Percentiles rank a stretch among this genome's conserved stretches.
Conservation (phyloP, 2,888 invertebrate genomes). For the Synergus japonicus region DNA sequence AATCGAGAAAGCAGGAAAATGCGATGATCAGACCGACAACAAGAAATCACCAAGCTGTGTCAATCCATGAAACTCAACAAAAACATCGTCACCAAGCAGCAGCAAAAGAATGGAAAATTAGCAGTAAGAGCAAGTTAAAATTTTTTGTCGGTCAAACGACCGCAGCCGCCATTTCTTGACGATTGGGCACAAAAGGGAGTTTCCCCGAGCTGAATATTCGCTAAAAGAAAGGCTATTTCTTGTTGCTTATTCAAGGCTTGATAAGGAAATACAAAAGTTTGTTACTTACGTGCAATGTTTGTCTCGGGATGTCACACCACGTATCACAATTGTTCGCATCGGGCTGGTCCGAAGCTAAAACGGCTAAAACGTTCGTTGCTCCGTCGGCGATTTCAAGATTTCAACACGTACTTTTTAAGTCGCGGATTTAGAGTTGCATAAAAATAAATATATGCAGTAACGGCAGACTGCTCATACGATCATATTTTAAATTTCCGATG, state of each 20-base stretch:
- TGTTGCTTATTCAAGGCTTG: neutral
- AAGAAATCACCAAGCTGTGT: neutral
- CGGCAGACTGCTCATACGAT: conserved; percentile 44
- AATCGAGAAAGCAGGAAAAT: neutral
- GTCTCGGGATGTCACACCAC: conserved; percentile 50
- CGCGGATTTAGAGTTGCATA: conserved; percentile 36
- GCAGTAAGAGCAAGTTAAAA: neutral
- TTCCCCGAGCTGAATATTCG: conserved; percentile 25
- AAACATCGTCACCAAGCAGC: neutral
- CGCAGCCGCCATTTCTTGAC: conserved; percentile 42
- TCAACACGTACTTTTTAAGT: conserved; percentile 40
- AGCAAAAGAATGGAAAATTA: neutral
- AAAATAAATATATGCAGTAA: conserved; percentile 46
- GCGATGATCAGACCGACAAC: neutral
- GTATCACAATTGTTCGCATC: conserved; percentile 54
- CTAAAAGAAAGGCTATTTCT: neutral
- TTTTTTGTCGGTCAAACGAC: neutral
- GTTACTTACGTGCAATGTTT: conserved; percentile 55
- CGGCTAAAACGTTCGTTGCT: conserved; percentile 34
- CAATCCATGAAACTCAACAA: neutral
- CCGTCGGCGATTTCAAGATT: conserved; percentile 44
- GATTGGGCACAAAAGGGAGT: conserved; percentile 38
- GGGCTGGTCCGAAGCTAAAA: conserved; percentile 47
- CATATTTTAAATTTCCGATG: conserved; percentile 46
- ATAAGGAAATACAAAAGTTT: neutral